These are phyloP conservation scores for Crambe crambe DNA, from an alignment of 37 sponge, comb jelly and placozoan species.

Conservation along the genomic window DNA sequence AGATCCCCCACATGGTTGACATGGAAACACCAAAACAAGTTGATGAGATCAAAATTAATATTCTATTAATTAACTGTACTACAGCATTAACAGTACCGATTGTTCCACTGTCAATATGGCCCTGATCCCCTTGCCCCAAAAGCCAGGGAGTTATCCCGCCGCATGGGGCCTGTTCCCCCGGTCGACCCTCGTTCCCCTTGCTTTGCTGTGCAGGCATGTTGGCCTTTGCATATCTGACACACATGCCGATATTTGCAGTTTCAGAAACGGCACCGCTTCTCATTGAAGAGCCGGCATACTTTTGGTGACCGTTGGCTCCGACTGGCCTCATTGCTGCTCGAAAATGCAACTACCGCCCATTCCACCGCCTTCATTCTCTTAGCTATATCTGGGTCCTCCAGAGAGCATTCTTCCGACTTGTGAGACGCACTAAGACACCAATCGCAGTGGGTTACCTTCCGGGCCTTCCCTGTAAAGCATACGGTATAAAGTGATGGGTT, in stretches of 20 bases:
- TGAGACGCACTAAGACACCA: not conserved
- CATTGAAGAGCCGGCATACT: not conserved
- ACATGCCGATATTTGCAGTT: conserved; percentile 3
- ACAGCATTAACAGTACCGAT: no score
- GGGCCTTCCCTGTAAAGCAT: no score
- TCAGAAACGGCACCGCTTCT: not conserved
- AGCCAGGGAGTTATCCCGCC: no score
- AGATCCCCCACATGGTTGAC: no score
- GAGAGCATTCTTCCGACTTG: not conserved
- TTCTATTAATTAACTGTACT: no score
- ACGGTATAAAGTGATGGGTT: not conserved
- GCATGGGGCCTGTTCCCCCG: no score
- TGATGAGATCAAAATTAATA: no score
- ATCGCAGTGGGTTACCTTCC: no score
- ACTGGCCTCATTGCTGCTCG: not conserved
- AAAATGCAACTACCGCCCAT: conserved; percentile 7
- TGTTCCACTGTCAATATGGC: no score
- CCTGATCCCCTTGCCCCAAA: no score
- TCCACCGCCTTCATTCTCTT: conserved; percentile 7
- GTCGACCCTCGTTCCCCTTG: no score
- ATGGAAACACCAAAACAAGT: no score
- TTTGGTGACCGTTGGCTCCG: not conserved
- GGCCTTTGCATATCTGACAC: not conserved
- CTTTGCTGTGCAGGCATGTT: not conserved
- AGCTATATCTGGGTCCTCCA: conserved; percentile 9